Base-by-base conservation (phyloP, 2,113 vertebrate genomes). In the Cacatua alba region DNA sequence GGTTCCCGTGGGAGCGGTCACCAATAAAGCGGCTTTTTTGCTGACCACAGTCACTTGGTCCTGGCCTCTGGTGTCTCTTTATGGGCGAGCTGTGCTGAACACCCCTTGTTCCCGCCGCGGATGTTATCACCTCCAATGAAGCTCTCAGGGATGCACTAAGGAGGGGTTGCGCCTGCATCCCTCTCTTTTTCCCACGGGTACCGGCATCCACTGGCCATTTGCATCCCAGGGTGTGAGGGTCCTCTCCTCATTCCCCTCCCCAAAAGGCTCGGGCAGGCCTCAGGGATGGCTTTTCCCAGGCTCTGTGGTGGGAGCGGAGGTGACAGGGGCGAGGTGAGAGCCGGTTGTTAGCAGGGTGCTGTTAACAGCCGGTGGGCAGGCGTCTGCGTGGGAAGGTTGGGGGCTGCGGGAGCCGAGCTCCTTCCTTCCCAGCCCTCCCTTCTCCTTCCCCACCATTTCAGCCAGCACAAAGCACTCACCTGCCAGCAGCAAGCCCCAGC, bases 1-100 rank as follows among this genome's bases (percentile, higher is more conserved):
- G 96, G 94, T 97, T 95, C 94, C 96, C 87, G 95, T 98, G 98
- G 98, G 97, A 97, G 94, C 96, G 51, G 75, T 98, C 96, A 78
- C 95, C 97, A 99, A 99, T 99, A 99, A 99, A 99, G 98, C 87
- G 97, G 97, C 95, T 98, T 98, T 98, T 98, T 98, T 97, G 98
- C 98, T 98, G 98, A 98, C 95, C 89, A 69, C 48, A 51, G 69
- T 86, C 86, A 91, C 84, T 53, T 85, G 87, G 43, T 96, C 82
- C 52, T 31, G 60, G 81, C 88, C 95, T 97, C 91, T 16, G 6
- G 62, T 0, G 79, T 96, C 82, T 96, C 79, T 96, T 95, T 96
- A 72, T 80, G 92, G 78, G 69, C 13, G 63, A 46, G 75, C 67
- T 93, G 82, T 3, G 17, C 76, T 3, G 5, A 68, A 13, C 51